Base-by-base conservation (phyloP, 2,113 vertebrate species). In the Dasyurus viverrinus region DNA sequence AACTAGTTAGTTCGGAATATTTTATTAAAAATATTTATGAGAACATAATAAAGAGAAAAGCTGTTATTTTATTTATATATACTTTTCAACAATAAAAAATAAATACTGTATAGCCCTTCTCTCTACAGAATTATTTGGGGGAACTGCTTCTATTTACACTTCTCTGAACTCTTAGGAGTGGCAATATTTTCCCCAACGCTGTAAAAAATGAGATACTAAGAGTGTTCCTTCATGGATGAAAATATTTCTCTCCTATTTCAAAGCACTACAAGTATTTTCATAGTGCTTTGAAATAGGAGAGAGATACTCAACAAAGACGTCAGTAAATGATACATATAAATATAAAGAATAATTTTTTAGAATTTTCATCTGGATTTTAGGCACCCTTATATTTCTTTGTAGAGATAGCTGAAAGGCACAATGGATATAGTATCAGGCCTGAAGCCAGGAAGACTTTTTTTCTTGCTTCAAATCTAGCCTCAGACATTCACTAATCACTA, bases 111-210 rank as follows among this genome's bases (percentile, higher is more conserved):
- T 42, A 76, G 60, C 25, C 55, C 9, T 26, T 76, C 60, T n/a
- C 60, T 68, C 5, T 42, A 42, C 23, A 2, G 19, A 84, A 84
- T 42, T 76, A 76, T 76, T 76, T n/a, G 3, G n/a, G 14, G n/a
- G 6, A 42, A 6, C 2, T 42, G 36, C 68, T 84, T 42, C 68
- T 84, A n/a, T 42, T 23, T 90, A 50, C 2, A 26, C 26, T 50
- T 48, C 89, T 52, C 12, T 90, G 47, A 90, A 97, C 97, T 97
- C 95, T 97, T 89, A 91, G 95, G 91, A 84, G 5, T 84, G n/a
- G 19, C 36, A 42, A 84, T 10, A 84, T 84, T 42, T 84, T 84
- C 68, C 36, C 68, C 36, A 42, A 42, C 36, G 23, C 19, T 42
- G n/a, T 84, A 42, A 7, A 50, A 50, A 50, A 50, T 50, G 89